A percentile compares a stretch with the other conserved stretches of the same genome.
Evolutionary conservation across 2,797 vertebrate species (phyloP).

Genomic region (Silurus lanzhouensis): DNA sequence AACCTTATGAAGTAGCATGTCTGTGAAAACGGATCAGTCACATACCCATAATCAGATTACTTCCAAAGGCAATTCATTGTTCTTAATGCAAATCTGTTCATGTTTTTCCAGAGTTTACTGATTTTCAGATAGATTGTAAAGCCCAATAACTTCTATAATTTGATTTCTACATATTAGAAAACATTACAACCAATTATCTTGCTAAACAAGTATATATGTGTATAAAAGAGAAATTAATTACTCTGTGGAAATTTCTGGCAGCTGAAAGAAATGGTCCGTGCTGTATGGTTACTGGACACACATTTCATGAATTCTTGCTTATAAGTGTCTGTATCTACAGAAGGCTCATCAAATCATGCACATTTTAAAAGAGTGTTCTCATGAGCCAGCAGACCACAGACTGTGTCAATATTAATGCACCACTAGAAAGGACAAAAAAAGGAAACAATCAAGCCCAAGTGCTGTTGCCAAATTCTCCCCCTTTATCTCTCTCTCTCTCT

Average conservation of each 20-base stretch:
- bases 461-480: constrained; percentile 38
- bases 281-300: neutral
- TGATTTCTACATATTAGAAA: neutral
- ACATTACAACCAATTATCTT: neutral
- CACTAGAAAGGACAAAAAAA: constrained; percentile 35
- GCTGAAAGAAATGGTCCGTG: neutral
- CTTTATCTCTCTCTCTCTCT: constrained; percentile 1
- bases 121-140: neutral
- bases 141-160: neutral
- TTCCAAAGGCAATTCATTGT: neutral
- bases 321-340: neutral
- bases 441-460: constrained; percentile 41
- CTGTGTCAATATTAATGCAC: constrained; percentile 44
- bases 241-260: neutral
- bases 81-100: neutral
- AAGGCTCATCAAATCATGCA: constrained; percentile 24
- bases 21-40: neutral
- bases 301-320: neutral
- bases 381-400: constrained; percentile 24
- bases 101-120: neutral
- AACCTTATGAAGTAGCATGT: neutral
- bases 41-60: neutral
- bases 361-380: constrained; percentile 37
- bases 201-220: neutral
- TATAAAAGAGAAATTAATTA: neutral